Percentiles rank a stretch among this genome's conserved stretches.
Conservation (phyloP, 2,797 vertebrate genomes). For the Artibeus jamaicensis region DNA sequence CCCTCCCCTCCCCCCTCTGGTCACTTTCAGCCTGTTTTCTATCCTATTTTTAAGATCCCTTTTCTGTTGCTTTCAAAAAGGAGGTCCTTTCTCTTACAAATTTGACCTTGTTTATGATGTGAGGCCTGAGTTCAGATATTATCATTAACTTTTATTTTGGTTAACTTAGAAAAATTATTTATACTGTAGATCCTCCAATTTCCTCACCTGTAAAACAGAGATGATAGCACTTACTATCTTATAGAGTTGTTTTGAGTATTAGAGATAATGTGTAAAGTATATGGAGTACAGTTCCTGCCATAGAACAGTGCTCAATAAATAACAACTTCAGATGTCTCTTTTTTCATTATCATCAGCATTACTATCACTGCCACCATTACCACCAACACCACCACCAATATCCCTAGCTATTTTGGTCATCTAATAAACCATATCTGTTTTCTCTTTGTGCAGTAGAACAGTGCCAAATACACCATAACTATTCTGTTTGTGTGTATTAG, state of each 20-base stretch:
- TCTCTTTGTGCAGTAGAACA: not conserved
- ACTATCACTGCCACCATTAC: not conserved
- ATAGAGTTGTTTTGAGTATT: not conserved
- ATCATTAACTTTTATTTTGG: not conserved
- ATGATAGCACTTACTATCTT: not conserved
- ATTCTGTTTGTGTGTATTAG: not conserved
- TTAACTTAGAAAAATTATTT: conserved; percentile 27
- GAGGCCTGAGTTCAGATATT: not conserved
- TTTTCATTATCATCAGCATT: not conserved
- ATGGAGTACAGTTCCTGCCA: not conserved
- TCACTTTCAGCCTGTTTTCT: too few relatives aligned
- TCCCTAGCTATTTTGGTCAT: not conserved
- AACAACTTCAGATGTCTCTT: not conserved
- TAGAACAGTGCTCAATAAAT: not conserved
- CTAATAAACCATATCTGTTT: not conserved
- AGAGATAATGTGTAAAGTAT: not conserved
- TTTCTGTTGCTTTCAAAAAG: not conserved
- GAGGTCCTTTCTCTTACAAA: not conserved
- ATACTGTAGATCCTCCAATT: not conserved
- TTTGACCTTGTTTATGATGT: not conserved
- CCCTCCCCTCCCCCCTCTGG: too few relatives aligned
- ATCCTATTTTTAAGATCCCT: not conserved
- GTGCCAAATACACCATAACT: not conserved
- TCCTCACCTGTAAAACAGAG: not conserved
- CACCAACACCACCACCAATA: not conserved